Base-by-base conservation (phyloP, 2,888 invertebrate species). In the Platycheirus rosarum region DNA sequence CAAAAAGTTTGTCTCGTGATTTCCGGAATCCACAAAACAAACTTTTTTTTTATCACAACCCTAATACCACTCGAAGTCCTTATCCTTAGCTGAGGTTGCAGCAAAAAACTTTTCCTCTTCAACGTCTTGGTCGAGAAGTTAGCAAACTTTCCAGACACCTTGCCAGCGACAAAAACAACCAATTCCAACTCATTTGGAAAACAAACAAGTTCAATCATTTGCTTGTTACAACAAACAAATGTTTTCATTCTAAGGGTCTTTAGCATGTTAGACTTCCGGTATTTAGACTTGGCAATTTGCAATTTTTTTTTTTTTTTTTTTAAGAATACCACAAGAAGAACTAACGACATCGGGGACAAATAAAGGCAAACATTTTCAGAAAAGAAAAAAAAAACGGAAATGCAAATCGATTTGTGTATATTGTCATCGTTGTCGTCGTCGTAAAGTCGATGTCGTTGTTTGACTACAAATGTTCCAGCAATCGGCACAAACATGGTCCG, bases 351-450 rank as follows among this genome's bases (percentile, higher is more conserved):
- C 13, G 14, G 40, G 53, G 48, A 62, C 73, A 66, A 78, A 78
- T 78, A 78, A 62, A 78, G 46, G 66, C 44, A 44, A 74, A 37
- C 53, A 53, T 62, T 62, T 18, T 20, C 29, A n/a, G 23, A 35
- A 16, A 46, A 57, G 23, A 18, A 16, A 40, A 40, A 62, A 62
- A 68, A 77, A 77, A 73, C 82, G 82, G 82, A 82, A 77, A 82
- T 82, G 82, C 82, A 82, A 82, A 82, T 82, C 82, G 76, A 82
- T 82, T 77, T 73, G 82, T 77, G 71, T 82, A 23, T 69, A 11
- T 55, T 44, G 49, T 44, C 26, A 57, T 68, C 29, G 57, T 62
- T 44, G 63, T 68, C 29, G 57, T 62, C 51, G 57, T 70, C 8
- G 57, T 44, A 44, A 44, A 40, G 40, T 57, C 42, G 37, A 42